Evolutionary conservation across 2,888 invertebrate genomes (phyloP), one percentile per base, ranked within the genome.

Genomic region (Drosophila vallismaia): DNA sequence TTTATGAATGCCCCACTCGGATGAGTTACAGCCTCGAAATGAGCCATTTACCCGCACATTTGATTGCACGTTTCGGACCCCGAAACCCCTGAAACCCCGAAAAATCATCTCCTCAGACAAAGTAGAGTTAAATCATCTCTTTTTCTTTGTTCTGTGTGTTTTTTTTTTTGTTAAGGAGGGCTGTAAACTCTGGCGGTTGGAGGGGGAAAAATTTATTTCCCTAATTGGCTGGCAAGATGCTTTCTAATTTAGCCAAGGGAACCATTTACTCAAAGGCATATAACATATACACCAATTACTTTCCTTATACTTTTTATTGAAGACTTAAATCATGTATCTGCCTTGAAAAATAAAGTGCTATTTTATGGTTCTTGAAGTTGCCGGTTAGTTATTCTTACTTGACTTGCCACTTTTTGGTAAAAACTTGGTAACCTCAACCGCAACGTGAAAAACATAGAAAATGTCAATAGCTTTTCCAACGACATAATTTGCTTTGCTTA

Each of bases 401-500:
- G 14, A 19, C 19, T 1, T 12, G 19, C 19, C 19, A 19, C 19
- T 9, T 42, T 19, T 42, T 42, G 40, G 40, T 1, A 9, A 14
- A 42, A 42, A 42, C 40, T 19, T 42, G 50, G 70, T 67, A 70
- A 67, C 67, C 67, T 67, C 67, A 67, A 56, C 67, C 67, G 56
- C 67, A 51, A 49, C 36, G 55, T 45, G 62, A 31, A 63, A 45
- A 69, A 73, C 66, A 67, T 56, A 55, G 53, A 82, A 76, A 82
- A 88, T 79, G 81, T 87, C 81, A 87, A 81, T 80, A 84, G 68
- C 60, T 74, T 68, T 48, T 59, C 52, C 74, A 66, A 71, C 74
- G 53, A 68, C 80, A 82, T 82, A 82, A 88, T 88, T 86, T 88
- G 88, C 88, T 82, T 88, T 82, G 75, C 85, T 84, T 84, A 80